Percentiles rank a stretch among this genome's conserved stretches.
Evolutionary conservation across 2,888 invertebrate genomes (phyloP).

Genomic region (Aphodius granarius): DNA sequence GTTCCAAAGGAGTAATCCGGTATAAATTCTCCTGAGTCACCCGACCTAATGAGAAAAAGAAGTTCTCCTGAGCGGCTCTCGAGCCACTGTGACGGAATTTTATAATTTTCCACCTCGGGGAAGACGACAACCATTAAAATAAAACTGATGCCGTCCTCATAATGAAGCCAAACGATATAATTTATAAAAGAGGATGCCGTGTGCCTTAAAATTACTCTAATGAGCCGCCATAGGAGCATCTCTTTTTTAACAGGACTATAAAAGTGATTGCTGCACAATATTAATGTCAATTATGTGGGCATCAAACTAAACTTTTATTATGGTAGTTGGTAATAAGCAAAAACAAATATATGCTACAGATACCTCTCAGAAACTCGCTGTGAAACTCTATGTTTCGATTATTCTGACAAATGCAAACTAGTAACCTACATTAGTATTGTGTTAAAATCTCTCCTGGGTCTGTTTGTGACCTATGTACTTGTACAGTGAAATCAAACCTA

Average conservation of each 20-base stretch:
- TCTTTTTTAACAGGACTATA: neutral
- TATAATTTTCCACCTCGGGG: neutral
- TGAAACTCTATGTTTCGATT: too few species aligned
- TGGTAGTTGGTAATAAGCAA: too few species aligned
- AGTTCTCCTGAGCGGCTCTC: neutral
- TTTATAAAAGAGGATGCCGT: neutral
- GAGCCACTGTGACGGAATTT: neutral
- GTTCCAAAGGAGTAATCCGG: neutral
- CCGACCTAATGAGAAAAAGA: neutral
- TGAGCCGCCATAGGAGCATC: neutral
- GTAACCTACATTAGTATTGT: neutral
- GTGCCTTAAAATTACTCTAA: neutral
- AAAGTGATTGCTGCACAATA: neutral
- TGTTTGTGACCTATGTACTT: neutral
- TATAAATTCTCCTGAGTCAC: neutral
- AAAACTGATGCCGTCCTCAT: neutral
- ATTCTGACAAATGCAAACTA: neutral
- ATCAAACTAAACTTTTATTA: neutral
- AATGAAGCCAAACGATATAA: neutral
- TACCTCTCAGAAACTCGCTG: too few species aligned
- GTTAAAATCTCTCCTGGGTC: too few species aligned
- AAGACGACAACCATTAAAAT: neutral
- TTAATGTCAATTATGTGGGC: neutral
- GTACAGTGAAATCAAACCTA: neutral
- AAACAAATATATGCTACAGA: too few species aligned